These are phyloP conservation scores for Hydropsyche tenuis DNA, from an alignment of 1,140 invertebrate species.

Conservation along the genomic window DNA sequence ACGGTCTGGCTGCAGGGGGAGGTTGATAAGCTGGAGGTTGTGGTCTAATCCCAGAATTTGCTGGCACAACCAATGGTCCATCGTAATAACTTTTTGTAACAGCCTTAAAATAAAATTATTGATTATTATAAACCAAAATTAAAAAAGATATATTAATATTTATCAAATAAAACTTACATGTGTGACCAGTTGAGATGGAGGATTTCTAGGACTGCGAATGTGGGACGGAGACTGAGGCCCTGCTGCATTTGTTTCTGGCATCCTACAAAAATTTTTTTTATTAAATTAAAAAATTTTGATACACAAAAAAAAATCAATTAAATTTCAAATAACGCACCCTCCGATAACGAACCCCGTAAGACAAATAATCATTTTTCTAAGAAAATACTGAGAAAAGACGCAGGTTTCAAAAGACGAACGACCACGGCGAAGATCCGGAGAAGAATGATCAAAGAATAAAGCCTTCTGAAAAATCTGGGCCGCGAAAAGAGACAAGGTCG, in stretches of 20 bases:
- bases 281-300: constrained; percentile 16
- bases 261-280: constrained; percentile 34
- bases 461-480: background rate
- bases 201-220: constrained; percentile 30
- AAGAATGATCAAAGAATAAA: background rate
- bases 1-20: constrained; percentile 43
- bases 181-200: constrained; percentile 38
- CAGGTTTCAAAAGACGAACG: constrained; percentile 2
- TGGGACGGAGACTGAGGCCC: constrained; percentile 47
- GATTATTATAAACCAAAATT: background rate
- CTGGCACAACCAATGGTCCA: constrained; percentile 55
- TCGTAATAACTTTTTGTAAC: constrained; percentile 64
- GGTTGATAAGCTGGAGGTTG: constrained; percentile 48
- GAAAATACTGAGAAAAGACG: background rate
- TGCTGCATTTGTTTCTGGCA: constrained; percentile 38
- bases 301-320: background rate
- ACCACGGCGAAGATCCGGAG: background rate
- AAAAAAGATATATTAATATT: background rate
- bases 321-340: constrained; percentile 53
- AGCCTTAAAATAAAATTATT: constrained; percentile 51
- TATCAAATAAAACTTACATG: constrained; percentile 38
- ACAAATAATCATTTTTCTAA: constrained; percentile 58
- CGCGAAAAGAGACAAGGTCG: background rate
- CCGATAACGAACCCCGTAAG: constrained; percentile 62
- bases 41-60: constrained; percentile 20